A percentile compares a stretch with the other conserved stretches of the same genome.
These are phyloP conservation scores for Formica exsecta DNA, from an alignment of 1,140 invertebrate species.

Conservation along the genomic window DNA sequence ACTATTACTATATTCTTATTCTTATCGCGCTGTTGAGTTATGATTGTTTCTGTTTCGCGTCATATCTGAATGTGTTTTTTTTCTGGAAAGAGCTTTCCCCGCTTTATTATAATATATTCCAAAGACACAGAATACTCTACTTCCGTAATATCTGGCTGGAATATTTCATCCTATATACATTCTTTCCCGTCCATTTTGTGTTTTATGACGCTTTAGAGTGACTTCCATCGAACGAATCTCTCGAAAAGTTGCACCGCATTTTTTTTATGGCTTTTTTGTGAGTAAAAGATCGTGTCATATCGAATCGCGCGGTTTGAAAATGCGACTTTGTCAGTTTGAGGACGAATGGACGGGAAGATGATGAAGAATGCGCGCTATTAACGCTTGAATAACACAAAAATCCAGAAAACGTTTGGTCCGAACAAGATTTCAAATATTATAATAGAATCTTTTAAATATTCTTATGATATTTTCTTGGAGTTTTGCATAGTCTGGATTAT, in stretches of 20 bases:
- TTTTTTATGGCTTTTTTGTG: conserved; percentile 18
- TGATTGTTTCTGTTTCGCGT: conserved; percentile 32
- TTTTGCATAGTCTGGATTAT: background rate
- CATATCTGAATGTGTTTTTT: background rate
- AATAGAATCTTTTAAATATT: background rate
- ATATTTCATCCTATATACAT: background rate
- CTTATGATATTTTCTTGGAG: conserved; percentile 12
- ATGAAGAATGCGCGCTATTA: background rate
- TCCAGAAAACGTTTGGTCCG: background rate
- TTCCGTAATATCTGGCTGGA: conserved; percentile 13
- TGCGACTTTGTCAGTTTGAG: background rate
- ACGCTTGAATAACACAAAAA: background rate
- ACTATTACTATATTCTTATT: conserved; percentile 51
- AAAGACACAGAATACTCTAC: conserved; percentile 2
- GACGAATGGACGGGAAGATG: conserved; percentile 1
- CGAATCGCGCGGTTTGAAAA: conserved; percentile 13
- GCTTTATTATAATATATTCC: conserved; percentile 45
- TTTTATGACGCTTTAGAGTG: background rate
- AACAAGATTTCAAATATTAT: background rate
- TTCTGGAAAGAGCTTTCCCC: background rate
- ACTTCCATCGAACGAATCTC: conserved; percentile 10
- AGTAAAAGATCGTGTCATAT: background rate
- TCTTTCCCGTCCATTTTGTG: conserved; percentile 28
- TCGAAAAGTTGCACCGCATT: background rate
- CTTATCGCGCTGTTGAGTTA: conserved; percentile 29